phyloP scores from a whole-genome alignment of 2,888 invertebrate genomes.

The Orthosia incerta region DNA sequence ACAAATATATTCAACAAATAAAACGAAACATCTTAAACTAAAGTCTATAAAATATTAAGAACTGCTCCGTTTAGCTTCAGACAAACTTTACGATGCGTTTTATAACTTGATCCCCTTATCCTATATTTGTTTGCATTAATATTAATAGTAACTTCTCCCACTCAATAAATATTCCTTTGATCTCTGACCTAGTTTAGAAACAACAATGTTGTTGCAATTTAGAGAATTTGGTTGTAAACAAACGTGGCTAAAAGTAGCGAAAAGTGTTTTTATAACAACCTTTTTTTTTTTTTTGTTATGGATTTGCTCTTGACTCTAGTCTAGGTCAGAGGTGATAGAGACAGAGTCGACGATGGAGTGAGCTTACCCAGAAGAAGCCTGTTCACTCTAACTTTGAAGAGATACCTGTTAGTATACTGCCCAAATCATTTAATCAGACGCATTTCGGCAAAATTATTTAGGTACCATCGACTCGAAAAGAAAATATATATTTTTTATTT shows the following conservation, averaged over 20 bases:
- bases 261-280: too few species aligned
- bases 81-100: conserved; percentile 17
- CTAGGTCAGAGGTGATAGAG: too few species aligned
- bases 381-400: too few species aligned
- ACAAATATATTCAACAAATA: not conserved
- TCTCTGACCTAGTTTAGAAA: conserved; percentile 37
- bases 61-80: not conserved
- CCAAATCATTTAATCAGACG: too few species aligned
- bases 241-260: not conserved
- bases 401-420: too few species aligned
- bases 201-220: not conserved
- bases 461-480: too few species aligned
- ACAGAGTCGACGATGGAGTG: too few species aligned
- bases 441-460: too few species aligned
- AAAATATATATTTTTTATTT: too few species aligned
- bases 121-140: conserved; percentile 26
- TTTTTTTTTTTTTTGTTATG: too few species aligned
- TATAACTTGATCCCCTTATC: conserved; percentile 13
- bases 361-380: too few species aligned
- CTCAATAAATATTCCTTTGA: conserved; percentile 16
- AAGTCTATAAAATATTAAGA: not conserved
- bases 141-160: conserved; percentile 8
- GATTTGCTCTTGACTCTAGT: too few species aligned
- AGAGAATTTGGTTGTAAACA: rapidly evolving
- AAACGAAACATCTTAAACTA: not conserved